A percentile compares a stretch with the other conserved stretches of the same genome.
These are phyloP conservation scores for Ctenodactylus gundi DNA, from an alignment of 2,113 vertebrate genomes.

Conservation along the genomic window DNA sequence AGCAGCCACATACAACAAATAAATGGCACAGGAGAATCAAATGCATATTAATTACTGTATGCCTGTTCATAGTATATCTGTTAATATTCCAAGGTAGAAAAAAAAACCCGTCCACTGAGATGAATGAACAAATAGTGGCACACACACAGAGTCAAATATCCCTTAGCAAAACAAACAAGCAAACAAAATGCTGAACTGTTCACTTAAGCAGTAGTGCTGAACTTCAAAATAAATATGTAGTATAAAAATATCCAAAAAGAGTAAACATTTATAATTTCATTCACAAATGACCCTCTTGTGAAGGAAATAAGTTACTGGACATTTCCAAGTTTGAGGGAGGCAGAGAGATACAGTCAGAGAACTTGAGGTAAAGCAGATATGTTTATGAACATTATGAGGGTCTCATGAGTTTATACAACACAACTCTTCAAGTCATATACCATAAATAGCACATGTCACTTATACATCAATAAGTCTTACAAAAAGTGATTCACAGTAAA, in stretches of 20 bases:
- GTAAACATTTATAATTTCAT: background rate
- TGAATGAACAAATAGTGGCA: background rate
- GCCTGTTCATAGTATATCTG: background rate
- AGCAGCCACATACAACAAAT: background rate
- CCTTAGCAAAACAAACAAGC: background rate
- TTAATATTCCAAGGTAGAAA: background rate
- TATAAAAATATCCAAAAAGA: background rate
- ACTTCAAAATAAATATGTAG: background rate
- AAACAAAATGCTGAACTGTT: background rate
- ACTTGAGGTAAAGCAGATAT: background rate
- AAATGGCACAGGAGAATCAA: background rate
- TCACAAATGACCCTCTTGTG: background rate
- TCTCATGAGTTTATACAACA: background rate
- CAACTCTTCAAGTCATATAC: background rate
- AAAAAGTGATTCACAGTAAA: background rate
- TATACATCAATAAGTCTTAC: background rate
- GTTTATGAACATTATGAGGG: background rate
- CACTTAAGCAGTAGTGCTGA: background rate
- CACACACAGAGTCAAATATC: background rate
- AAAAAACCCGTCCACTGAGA: background rate
- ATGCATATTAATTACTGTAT: background rate
- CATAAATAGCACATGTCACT: background rate
- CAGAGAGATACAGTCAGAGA: background rate
- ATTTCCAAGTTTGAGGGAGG: background rate
- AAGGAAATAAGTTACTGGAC: background rate